Evolutionary conservation across 2,888 invertebrate species (phyloP), one percentile per base, ranked within the genome.

Genomic region (Cryptus viduatorius): DNA sequence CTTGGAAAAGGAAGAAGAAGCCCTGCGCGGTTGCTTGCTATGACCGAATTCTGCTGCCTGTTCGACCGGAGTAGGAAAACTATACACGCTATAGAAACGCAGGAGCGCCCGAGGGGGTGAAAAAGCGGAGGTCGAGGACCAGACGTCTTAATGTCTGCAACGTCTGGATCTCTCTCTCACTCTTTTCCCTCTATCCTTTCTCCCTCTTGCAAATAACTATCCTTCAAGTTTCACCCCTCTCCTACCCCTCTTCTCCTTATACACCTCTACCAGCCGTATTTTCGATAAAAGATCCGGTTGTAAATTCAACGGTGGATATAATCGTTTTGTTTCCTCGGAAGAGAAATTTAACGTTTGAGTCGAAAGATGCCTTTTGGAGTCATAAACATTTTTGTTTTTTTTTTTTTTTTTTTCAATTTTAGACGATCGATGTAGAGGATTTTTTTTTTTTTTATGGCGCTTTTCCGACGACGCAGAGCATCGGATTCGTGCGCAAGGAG

Each of bases 131-230:
- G 91, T 92, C 92, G 91, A 92, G 90, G 90, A 90, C 92, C 92
- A 93, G 93, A 92, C 92, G 91, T 93, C 92, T 93, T 93, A 92
- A 93, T 92, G 92, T 91, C 92, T 90, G 89, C 87, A 90, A 89
- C 88, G 90, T 89, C 89, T 88, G 85, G 88, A 85, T 89, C 88
- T 83, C 84, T 69, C 73, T 77, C 73, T 77, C 80, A n/a, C 75
- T 61, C 56, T 64, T 68, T 50, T 78, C 46, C 67, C n/a, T 19
- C 44, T 56, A 14, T n/a, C 44, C 75, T 48, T 16, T 56, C 37
- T 61, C 29, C 50, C 50, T 53, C 46, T 59, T 48, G 24, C 67
- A 42, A 82, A 84, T 82, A 82, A 79, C 84, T 79, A 79, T 76
- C 59, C 64, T 53, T 53, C 53, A 10, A 19, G 29, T 50, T 37